Evolutionary conservation across 2,797 vertebrate species (phyloP), one percentile per base, ranked within the genome.

Genomic region (Pseudomugil gertrudae): DNA sequence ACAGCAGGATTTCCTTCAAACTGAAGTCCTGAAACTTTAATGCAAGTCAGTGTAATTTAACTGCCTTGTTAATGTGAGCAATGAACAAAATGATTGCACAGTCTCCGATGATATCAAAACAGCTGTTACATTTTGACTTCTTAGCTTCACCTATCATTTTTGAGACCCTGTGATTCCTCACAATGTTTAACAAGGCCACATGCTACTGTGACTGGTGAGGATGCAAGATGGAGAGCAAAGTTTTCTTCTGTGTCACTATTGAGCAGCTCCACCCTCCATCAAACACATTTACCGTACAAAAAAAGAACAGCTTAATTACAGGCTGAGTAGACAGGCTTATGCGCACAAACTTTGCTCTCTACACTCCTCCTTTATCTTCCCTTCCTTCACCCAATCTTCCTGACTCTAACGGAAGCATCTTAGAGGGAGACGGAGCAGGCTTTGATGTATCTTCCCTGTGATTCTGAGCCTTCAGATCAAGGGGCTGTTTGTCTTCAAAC

Each of bases 391-490:
- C 79, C 79, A 77, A 61, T 85, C 74, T 82, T 72, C 55, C 66
- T 24, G 72, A 78, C 68, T 80, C 80, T 17, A 83, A 78, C 55
- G 27, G 78, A 83, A 84, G 77, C 63, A 54, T 84, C 70, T 81
- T 64, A 62, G 66, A 72, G 72, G 80, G 74, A 70, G 66, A 50
- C 24, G 74, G 74, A 76, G 45, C 48, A 23, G 63, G 75, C 92
- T 93, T 92, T 93, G 89, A 93, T 92, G 87, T 91, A 64, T 86
- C 74, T 84, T 69, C 83, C 85, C 72, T 71, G 56, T 76, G 81
- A 87, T 88, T 86, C 79, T 54, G 66, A 89, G 88, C 84, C 78
- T 85, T 90, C 83, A 92, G 90, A 93, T 93, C 87, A 91, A 92
- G 90, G 85, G 77, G 66, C 35, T 76, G 87, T 90, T 93, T 90